Percentiles rank a stretch among this genome's conserved stretches.
Conservation (phyloP, 1,140 invertebrate genomes). For the Hylaeus volcanicus region DNA sequence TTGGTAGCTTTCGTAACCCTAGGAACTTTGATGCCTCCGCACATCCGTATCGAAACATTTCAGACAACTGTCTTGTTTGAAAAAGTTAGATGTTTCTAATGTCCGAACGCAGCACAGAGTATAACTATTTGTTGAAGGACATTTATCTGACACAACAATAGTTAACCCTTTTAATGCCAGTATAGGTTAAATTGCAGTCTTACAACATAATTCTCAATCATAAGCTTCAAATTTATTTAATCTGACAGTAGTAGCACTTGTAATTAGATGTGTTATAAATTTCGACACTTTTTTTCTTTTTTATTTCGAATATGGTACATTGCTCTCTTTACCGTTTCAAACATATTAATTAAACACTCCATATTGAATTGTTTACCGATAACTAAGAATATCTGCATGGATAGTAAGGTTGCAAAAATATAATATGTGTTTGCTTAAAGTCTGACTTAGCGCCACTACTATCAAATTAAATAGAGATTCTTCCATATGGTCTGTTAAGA, state of each 20-base stretch:
- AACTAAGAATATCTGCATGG: neutral
- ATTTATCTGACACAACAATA: slow-evolving; percentile 42
- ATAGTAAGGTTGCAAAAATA: too few species aligned
- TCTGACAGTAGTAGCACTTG: slow-evolving; percentile 27
- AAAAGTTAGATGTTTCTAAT: slow-evolving; percentile 35
- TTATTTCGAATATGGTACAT: neutral
- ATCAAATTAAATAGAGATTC: slow-evolving; percentile 23
- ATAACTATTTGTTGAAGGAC: slow-evolving; percentile 48
- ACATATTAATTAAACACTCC: neutral
- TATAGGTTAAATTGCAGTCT: slow-evolving; percentile 42
- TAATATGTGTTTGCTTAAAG: neutral
- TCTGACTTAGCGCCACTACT: neutral
- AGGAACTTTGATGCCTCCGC: slow-evolving; percentile 23
- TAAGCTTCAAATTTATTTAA: slow-evolving; percentile 27
- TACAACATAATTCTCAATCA: slow-evolving; percentile 14
- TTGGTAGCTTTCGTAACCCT: slow-evolving; percentile 1
- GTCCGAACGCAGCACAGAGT: slow-evolving; percentile 32
- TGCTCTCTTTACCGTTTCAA: neutral
- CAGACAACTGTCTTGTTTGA: neutral
- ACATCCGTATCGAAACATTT: slow-evolving; percentile 25
- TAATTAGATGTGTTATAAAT: neutral
- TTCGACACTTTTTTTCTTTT: neutral
- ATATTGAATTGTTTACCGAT: neutral
- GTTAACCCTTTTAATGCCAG: slow-evolving; percentile 57
- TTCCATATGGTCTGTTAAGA: slow-evolving; percentile 7